A percentile compares a stretch with the other conserved stretches of the same genome.
These are phyloP conservation scores for Cherax destructor DNA, from an alignment of 1,140 invertebrate genomes.

Conservation along the genomic window DNA sequence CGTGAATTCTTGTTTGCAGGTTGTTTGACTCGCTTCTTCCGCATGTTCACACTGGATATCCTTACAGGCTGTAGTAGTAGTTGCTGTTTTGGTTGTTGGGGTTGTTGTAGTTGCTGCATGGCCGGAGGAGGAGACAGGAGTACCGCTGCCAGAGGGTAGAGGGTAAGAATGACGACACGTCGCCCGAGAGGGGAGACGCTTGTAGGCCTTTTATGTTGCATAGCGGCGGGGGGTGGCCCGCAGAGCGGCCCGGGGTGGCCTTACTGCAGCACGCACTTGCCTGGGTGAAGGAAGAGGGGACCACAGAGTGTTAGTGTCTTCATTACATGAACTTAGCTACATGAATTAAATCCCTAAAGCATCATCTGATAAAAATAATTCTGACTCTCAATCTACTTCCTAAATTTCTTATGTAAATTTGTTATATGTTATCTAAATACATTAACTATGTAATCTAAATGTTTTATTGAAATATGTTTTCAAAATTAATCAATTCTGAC, in stretches of 20 bases:
- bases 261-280: slow-evolving; percentile 65
- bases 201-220: slow-evolving; percentile 65
- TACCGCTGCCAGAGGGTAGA: slow-evolving; percentile 32
- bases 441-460: too few relatives aligned
- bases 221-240: slow-evolving; percentile 52
- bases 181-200: slow-evolving; percentile 39
- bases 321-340: too few relatives aligned
- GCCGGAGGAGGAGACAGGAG: slow-evolving; percentile 47
- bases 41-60: not conserved
- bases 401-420: too few relatives aligned
- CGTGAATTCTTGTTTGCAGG: too few relatives aligned
- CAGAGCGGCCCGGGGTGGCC: slow-evolving; percentile 28
- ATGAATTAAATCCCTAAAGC: too few relatives aligned
- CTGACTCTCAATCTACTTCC: too few relatives aligned
- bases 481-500: too few relatives aligned
- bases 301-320: too few relatives aligned
- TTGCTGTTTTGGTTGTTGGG: not conserved
- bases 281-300: slow-evolving; percentile 2
- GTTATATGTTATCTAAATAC: too few relatives aligned
- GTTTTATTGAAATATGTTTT: too few relatives aligned
- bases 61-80: not conserved
- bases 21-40: not conserved
- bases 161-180: slow-evolving; percentile 4
- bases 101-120: not conserved
- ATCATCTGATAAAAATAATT: too few relatives aligned